These are phyloP conservation scores for Merluccius polli DNA, from an alignment of 2,797 vertebrate genomes.

Conservation along the genomic window DNA sequence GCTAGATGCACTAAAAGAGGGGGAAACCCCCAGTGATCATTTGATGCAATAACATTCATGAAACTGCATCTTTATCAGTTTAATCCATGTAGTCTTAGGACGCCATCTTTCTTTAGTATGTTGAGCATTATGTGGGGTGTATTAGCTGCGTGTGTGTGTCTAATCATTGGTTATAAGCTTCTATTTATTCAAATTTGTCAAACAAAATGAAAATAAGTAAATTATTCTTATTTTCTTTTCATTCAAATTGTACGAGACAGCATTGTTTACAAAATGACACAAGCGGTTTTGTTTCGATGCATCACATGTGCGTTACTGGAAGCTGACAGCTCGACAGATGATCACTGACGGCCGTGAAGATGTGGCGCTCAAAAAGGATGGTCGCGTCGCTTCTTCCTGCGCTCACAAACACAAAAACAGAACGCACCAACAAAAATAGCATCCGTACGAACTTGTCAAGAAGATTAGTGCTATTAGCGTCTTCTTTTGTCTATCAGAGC, in stretches of 20 bases:
- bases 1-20: conserved; percentile 9
- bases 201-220: neutral
- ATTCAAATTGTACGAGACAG: neutral
- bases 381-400: no score
- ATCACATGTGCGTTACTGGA: neutral
- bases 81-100: no score
- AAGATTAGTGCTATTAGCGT: neutral
- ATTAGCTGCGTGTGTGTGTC: no score
- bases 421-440: neutral
- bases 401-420: neutral
- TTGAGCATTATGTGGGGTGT: no score
- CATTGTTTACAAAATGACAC: neutral
- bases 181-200: neutral
- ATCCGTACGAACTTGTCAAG: neutral
- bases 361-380: no score
- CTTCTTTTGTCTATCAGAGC: neutral
- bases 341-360: neutral
- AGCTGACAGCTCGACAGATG: neutral
- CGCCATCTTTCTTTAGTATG: no score
- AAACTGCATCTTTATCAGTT: neutral
- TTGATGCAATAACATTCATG: neutral
- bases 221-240: neutral
- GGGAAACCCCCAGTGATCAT: no score
- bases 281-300: neutral
- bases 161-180: no score